Percentiles rank a stretch among this genome's conserved stretches.
Conservation (phyloP, 2,797 vertebrate species). For the Phrynocephalus vlangalii region DNA sequence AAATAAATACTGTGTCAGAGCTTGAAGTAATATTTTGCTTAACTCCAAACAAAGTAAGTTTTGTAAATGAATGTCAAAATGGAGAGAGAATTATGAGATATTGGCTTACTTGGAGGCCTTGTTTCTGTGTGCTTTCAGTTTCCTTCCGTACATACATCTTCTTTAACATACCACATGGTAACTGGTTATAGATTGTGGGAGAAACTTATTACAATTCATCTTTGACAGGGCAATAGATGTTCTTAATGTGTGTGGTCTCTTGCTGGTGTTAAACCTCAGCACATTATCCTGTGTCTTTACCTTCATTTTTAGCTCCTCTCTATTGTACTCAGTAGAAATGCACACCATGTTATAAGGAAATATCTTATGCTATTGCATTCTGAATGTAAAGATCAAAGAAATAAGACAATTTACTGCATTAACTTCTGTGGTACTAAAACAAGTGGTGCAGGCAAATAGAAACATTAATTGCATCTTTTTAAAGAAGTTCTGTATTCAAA, state of each 20-base stretch:
- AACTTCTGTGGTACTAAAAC: slow-evolving; percentile 56
- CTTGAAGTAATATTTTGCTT: not conserved
- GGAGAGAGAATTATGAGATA: not conserved
- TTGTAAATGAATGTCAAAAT: slow-evolving; percentile 9
- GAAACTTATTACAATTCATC: slow-evolving; percentile 31
- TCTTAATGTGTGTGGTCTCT: slow-evolving; percentile 51
- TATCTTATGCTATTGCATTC: slow-evolving; percentile 61
- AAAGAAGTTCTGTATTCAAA: not conserved
- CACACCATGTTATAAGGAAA: slow-evolving; percentile 58
- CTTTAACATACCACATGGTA: slow-evolving; percentile 26
- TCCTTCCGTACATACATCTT: not conserved
- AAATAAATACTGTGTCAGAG: slow-evolving; percentile 26
- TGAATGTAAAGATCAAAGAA: slow-evolving; percentile 52
- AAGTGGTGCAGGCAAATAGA: not conserved
- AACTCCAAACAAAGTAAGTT: not conserved
- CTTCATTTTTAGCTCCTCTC: slow-evolving; percentile 55
- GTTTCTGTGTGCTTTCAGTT: not conserved
- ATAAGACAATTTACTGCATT: slow-evolving; percentile 64
- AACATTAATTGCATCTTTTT: not conserved
- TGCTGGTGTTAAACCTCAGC: not conserved
- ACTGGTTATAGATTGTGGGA: fast-evolving
- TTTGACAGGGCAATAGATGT: slow-evolving; percentile 34
- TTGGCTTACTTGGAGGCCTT: not conserved
- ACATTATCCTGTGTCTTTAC: slow-evolving; percentile 32
- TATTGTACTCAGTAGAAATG: slow-evolving; percentile 59